Base-by-base conservation (phyloP, 2,113 vertebrate genomes). In the Carassius gibelio region DNA sequence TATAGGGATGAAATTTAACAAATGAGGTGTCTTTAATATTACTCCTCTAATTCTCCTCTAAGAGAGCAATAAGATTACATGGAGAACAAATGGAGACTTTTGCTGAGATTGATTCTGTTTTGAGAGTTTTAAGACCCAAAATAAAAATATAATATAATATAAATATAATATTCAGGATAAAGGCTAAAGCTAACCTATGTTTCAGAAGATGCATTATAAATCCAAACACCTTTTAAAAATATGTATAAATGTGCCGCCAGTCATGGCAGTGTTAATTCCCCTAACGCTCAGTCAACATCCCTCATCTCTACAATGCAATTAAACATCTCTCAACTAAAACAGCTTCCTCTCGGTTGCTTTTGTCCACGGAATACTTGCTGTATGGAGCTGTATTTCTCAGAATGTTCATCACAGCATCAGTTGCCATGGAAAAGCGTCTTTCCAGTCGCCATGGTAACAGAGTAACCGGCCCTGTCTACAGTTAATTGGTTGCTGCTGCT, bases 401-500 rank as follows among this genome's bases (percentile, higher is more conserved):
- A 68, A 83, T 38, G 74, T 75, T 19, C 11, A 34, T 75, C 59
- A 81, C 15, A 15, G 52, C 42, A 77, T 85, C 81, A 34, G 81
- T 89, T 88, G 82, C 87, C 86, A 84, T 77, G 75, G 75, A 82
- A 75, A 84, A 52, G 55, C 72, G 64, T 76, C 26, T 69, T 38
- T 81, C 50, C 1, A 26, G 87, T 88, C 71, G 78, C 71, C 72
- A 68, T 72, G 91, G 87, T 72, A 79, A 89, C 87, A 66, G 84
- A 89, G 71, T 80, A 88, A 89, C 87, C 88, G 87, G 19, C 30
- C 57, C 55, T 85, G 68, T 89, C 84, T 86, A 89, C 81, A 89
- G 85, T 81, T 91, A 92, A 93, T 88, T 84, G 85, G 30, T 72
- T 88, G 85, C 87, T 86, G 87, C 87, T 86, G 84, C 80, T 64